These are phyloP conservation scores for Lithobates pipiens DNA, from an alignment of 2,797 vertebrate genomes.

Conservation along the genomic window DNA sequence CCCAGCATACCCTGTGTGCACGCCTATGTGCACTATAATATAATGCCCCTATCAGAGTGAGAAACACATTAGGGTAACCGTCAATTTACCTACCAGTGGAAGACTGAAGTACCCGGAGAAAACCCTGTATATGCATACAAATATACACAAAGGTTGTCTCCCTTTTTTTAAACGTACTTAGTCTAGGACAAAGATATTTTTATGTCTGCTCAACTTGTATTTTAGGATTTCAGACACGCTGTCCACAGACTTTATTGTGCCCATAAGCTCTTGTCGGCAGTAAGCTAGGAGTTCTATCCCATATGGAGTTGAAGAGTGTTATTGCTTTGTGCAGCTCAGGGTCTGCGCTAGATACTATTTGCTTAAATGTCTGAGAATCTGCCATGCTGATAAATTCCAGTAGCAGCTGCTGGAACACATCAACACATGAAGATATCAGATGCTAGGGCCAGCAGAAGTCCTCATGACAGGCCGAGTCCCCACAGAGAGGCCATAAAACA, in stretches of 20 bases:
- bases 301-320: conserved; percentile 44
- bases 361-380: conserved; percentile 58
- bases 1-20: no score
- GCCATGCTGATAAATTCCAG: conserved; percentile 62
- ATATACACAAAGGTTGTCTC: no score
- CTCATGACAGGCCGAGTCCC: conserved; percentile 58
- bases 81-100: no score
- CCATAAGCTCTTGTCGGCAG: conserved; percentile 34
- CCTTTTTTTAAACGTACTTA: no score
- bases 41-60: no score
- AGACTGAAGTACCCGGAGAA: no score
- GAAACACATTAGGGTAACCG: no score
- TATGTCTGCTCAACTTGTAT: not conserved
- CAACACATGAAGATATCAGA: conserved; percentile 62
- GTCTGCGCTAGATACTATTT: conserved; percentile 58
- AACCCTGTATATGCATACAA: no score
- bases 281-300: conserved; percentile 37
- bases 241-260: conserved; percentile 1
- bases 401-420: conserved; percentile 61
- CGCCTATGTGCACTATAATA: no score
- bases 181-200: not conserved
- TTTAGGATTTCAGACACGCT: not conserved
- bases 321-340: conserved; percentile 37
- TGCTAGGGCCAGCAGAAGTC: conserved; percentile 53
- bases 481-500: conserved; percentile 59